Conservation (phyloP, 2,113 vertebrate genomes). For the Riparia riparia region DNA sequence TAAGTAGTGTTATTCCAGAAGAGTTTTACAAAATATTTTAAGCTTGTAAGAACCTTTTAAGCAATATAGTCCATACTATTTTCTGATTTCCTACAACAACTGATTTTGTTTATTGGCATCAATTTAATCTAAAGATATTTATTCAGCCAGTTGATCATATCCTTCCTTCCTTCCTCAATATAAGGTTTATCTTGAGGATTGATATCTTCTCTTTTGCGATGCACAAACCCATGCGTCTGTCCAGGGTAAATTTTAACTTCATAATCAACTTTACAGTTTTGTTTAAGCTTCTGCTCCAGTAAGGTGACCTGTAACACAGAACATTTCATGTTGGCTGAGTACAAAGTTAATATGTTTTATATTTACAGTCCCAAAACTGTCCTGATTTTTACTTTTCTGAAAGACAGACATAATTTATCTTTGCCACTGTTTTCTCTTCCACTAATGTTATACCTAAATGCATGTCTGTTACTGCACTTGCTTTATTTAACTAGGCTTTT, state of each 20-base stretch:
- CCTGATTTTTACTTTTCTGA: background rate
- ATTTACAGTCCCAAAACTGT: background rate
- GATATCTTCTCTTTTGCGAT: constrained; percentile 89
- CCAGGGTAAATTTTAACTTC: constrained; percentile 89
- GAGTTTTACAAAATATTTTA: background rate
- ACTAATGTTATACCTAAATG: background rate
- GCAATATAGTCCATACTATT: background rate
- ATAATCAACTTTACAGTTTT: constrained; percentile 83
- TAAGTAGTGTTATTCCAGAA: background rate
- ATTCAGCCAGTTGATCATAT: constrained; percentile 89
- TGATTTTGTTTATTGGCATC: background rate
- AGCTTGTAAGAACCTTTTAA: background rate
- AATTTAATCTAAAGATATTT: constrained; percentile 80
- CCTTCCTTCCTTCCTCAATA: constrained; percentile 86
- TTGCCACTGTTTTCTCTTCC: background rate
- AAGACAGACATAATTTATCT: background rate
- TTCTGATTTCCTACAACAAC: background rate
- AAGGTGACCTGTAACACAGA: constrained; percentile 74
- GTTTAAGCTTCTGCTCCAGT: constrained; percentile 84
- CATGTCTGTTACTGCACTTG: background rate
- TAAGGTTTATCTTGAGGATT: constrained; percentile 80
- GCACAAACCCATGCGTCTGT: constrained; percentile 92
- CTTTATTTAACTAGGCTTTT: background rate
- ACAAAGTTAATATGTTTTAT: background rate
- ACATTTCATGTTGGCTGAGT: background rate